Base-by-base conservation (phyloP, 2,888 invertebrate genomes). In the Beris morrisii region DNA sequence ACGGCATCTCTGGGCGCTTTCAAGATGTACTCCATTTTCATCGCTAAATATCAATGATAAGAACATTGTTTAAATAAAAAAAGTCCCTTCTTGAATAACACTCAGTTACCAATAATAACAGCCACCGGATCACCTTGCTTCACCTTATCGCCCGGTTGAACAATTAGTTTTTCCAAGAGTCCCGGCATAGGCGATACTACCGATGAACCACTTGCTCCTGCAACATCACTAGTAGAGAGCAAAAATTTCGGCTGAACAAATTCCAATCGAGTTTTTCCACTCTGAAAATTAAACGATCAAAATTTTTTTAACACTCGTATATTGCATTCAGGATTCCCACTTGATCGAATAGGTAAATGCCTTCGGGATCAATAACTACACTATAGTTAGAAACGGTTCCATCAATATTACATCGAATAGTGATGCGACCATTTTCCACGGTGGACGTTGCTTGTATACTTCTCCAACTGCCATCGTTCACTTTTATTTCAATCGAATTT, bases 21-120 rank as follows among this genome's bases (percentile, higher is more conserved):
- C 12, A 99, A 89, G 12, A 96, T 89, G 78, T 97, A 92, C 85
- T 99, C 99, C 99, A 99, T 99, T 84, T 99, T 99, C 99, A 99
- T 99, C 0, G 99, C 99, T 75, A 53, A 63, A 11, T 48, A 63
- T 22, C 4, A 46, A 13, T 30, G 32, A 22, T 5, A 48, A n/a
- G 48, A 48, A 38, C 11, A 54, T 7, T 15, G 2, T 30, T 43
- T 30, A 11, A 31, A n/a, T 52, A 50, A 15, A 22, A 43, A 50
- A 12, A 63, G 50, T 4, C 4, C 5, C 9, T 15, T 15, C 12
- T n/a, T 48, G n/a, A 38, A 44, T 53, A 22, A 22, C 22, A 22
- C 22, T 38, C 56, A 48, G 5, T 44, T 70, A 78, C 78, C 78
- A 71, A 97, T 95, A 76, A 99, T 89, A 53, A 97, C 91, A 69